phyloP scores from a whole-genome alignment of 2,113 vertebrate genomes.

The Dasyurus viverrinus region DNA sequence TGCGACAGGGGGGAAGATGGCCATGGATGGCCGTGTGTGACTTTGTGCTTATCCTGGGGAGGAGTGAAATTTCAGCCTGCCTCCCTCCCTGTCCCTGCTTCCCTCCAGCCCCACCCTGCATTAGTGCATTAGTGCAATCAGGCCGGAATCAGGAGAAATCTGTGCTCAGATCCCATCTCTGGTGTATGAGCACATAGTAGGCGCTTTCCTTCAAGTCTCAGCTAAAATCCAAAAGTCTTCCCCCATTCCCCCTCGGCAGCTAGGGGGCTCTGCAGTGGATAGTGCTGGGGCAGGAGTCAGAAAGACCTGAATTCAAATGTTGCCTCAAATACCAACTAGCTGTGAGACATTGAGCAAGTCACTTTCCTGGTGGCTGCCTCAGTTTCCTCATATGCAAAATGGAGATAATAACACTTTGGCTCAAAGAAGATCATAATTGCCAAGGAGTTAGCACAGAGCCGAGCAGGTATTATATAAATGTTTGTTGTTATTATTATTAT shows the following conservation, averaged over 20 bases:
- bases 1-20: not conserved
- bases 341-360: not conserved
- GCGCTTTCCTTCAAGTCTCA: not conserved
- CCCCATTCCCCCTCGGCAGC: not conserved
- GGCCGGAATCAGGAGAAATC: not conserved
- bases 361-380: not conserved
- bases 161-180: not conserved
- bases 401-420: not conserved
- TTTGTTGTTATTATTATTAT: no score
- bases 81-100: no score
- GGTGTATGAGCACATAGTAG: not conserved
- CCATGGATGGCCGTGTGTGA: not conserved
- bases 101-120: not conserved
- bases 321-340: not conserved
- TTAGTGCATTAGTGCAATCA: not conserved
- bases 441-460: not conserved
- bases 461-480: not conserved
- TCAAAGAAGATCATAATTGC: not conserved
- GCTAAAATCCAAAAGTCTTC: not conserved
- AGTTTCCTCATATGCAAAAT: not conserved
- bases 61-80: not conserved
- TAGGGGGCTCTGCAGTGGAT: not conserved
- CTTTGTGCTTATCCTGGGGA: not conserved
- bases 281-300: not conserved
- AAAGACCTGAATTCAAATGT: not conserved